These are phyloP conservation scores for Propithecus coquereli DNA, from an alignment of 2,113 vertebrate species.

Conservation along the genomic window DNA sequence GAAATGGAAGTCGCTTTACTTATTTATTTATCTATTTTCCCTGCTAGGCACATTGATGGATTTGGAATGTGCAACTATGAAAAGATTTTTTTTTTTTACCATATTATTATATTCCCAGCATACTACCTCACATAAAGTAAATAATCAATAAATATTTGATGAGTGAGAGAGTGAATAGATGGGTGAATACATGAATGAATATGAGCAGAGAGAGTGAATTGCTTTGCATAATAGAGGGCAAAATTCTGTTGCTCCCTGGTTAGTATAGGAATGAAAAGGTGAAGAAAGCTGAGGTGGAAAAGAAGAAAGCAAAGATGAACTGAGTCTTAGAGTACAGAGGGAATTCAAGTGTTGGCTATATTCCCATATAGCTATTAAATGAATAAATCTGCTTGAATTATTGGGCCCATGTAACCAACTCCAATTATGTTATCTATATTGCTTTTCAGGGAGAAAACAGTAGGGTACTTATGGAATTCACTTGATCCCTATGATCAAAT, in stretches of 20 bases:
- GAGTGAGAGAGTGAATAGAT: not conserved
- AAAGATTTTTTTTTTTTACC: not conserved
- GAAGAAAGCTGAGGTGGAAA: not conserved
- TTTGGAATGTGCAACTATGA: not conserved
- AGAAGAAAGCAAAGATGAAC: not conserved
- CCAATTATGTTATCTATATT: not conserved
- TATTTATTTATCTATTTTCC: not conserved
- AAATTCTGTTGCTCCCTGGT: not conserved
- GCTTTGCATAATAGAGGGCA: not conserved
- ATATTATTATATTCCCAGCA: not conserved
- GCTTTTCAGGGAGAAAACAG: not conserved
- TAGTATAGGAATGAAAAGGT: not conserved
- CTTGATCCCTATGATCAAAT: not conserved
- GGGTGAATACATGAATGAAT: not conserved
- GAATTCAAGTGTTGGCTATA: not conserved
- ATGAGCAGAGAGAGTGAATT: not conserved
- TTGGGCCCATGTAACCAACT: not conserved
- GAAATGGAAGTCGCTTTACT: not conserved
- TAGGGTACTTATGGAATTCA: not conserved
- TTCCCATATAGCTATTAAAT: constrained; percentile 26
- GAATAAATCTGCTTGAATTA: constrained; percentile 32
- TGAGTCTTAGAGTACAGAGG: not conserved
- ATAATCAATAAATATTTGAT: constrained; percentile 2
- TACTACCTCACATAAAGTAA: not conserved
- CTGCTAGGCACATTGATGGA: not conserved